Conservation (phyloP, 2,888 invertebrate species). For the Megaustenia siamemsis region DNA sequence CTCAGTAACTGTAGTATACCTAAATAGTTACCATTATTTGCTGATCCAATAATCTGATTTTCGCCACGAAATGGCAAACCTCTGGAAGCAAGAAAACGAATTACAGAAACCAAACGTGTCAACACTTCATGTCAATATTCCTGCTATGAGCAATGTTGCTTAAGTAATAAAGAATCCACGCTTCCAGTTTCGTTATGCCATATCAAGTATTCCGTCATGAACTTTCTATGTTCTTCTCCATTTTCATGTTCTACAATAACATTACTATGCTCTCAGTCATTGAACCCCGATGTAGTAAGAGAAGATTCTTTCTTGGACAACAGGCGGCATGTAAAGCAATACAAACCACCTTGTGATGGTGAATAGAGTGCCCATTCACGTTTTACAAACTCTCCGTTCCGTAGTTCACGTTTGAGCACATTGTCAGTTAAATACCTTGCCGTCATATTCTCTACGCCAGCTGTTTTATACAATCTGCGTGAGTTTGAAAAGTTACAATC, state of each 20-base stretch:
- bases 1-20: neutral
- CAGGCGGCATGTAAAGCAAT: neutral
- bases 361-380: neutral
- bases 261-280: neutral
- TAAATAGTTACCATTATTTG: neutral
- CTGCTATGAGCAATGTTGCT: neutral
- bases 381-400: slow-evolving; percentile 5
- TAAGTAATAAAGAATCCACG: neutral
- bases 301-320: neutral
- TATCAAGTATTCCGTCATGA: slow-evolving; percentile 1
- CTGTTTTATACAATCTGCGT: neutral
- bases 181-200: neutral
- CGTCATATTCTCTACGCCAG: neutral
- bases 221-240: neutral
- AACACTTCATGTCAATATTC: slow-evolving; percentile 1
- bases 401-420: slow-evolving; percentile 9
- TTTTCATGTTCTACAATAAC: slow-evolving; percentile 1
- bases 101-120: neutral
- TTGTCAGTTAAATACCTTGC: neutral
- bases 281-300: neutral
- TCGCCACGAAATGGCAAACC: neutral
- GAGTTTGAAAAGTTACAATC: neutral
- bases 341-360: slow-evolving; percentile 17
- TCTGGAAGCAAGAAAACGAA: slow-evolving; percentile 1
- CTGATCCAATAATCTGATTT: slow-evolving; percentile 6